These are phyloP conservation scores for Dipodomys merriami DNA, from an alignment of 2,113 vertebrate species.

Conservation along the genomic window DNA sequence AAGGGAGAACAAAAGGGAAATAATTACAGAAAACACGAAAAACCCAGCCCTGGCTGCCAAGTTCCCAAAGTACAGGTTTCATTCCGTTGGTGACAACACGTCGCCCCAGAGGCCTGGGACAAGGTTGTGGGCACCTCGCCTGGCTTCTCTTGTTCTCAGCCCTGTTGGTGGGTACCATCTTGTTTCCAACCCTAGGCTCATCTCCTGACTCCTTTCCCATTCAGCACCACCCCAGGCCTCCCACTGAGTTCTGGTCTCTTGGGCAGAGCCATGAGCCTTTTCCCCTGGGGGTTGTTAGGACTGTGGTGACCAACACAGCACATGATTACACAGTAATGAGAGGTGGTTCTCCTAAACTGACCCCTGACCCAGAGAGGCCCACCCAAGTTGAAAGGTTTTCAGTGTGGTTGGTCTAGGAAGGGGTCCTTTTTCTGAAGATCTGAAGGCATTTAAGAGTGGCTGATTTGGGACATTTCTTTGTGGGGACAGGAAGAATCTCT, in stretches of 20 bases:
- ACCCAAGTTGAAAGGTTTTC: conserved; percentile 46
- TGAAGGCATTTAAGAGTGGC: background rate
- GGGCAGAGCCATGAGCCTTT: conserved; percentile 8
- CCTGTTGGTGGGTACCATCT: conserved; percentile 52
- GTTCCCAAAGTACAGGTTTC: conserved; percentile 77
- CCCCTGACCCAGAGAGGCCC: background rate
- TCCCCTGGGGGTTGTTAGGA: conserved; percentile 7
- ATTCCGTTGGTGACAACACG: conserved; percentile 64
- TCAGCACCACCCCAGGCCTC: conserved; percentile 11
- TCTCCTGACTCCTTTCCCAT: background rate
- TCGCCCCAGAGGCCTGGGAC: conserved; percentile 41
- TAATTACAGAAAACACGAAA: conserved; percentile 82
- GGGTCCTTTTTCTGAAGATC: background rate
- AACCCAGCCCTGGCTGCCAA: conserved; percentile 76
- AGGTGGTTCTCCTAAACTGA: conserved; percentile 9
- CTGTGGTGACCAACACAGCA: conserved; percentile 49
- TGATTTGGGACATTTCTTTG: background rate
- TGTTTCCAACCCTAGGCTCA: conserved; percentile 48
- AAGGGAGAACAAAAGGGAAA: conserved; percentile 81
- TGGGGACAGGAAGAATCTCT: background rate
- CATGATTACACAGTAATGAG: conserved; percentile 53
- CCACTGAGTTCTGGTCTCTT: conserved; percentile 44
- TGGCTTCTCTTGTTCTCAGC: conserved; percentile 25
- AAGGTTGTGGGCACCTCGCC: conserved; percentile 26
- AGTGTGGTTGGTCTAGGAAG: background rate